A percentile compares a stretch with the other conserved stretches of the same genome.
phyloP scores from a whole-genome alignment of 2,888 invertebrate genomes.

The Ormyrus rosae region DNA sequence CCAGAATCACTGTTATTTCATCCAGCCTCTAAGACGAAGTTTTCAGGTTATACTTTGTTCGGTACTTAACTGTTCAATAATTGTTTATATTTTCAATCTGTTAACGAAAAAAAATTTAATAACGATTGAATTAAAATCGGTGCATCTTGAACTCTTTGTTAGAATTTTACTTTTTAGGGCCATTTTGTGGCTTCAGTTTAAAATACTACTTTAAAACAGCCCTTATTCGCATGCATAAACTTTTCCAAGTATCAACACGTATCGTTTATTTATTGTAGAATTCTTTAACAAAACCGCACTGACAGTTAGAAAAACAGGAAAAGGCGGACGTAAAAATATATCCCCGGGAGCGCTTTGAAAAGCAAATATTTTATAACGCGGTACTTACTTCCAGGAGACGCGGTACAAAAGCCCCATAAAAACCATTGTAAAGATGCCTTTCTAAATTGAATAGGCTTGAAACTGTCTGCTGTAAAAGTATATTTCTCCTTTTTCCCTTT shows the following conservation, averaged over 20 bases:
- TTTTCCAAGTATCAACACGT: too few species aligned
- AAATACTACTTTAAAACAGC: too few species aligned
- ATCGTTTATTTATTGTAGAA: too few species aligned
- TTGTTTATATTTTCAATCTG: background rate
- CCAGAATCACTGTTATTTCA: slow-evolving; percentile 13
- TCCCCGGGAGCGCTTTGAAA: background rate
- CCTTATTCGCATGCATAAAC: too few species aligned
- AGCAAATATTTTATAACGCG: slow-evolving; percentile 40
- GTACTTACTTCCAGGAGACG: slow-evolving; percentile 18
- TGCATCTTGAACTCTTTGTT: background rate
- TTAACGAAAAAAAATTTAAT: background rate
- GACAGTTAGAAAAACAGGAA: background rate
- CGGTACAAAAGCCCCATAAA: slow-evolving; percentile 36
- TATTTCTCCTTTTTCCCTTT: background rate
- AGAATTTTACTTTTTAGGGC: too few species aligned
- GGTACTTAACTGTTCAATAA: background rate
- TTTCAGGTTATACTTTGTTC: slow-evolving; percentile 10
- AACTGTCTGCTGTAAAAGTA: slow-evolving; percentile 17
- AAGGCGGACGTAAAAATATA: background rate
- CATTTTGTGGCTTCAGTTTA: too few species aligned
- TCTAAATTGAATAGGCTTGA: slow-evolving; percentile 45
- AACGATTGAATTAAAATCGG: background rate
- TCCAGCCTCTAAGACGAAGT: background rate
- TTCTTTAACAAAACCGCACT: too few species aligned
- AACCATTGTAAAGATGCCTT: slow-evolving; percentile 27